These are phyloP conservation scores for Oscheius sp. DNA, from an alignment of 2,888 invertebrate species.

Conservation along the genomic window DNA sequence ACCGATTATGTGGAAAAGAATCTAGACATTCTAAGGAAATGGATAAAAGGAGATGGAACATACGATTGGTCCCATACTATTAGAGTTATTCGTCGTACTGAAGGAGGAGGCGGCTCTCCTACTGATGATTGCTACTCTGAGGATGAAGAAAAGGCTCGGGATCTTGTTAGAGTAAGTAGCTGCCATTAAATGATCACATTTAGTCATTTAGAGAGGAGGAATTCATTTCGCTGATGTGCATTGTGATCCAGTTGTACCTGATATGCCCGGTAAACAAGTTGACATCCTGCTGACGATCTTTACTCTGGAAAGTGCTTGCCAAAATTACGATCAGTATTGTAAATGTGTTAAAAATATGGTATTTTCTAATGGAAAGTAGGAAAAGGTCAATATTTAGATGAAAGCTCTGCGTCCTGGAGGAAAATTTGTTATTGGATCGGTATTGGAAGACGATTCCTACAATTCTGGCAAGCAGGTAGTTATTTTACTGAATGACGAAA, in stretches of 20 bases:
- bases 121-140: constrained; percentile 33
- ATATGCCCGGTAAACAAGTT: constrained; percentile 38
- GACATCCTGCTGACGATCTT: constrained; percentile 63
- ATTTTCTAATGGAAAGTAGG: background rate
- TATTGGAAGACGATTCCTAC: constrained; percentile 63
- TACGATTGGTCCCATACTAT: constrained; percentile 61
- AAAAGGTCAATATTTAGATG: constrained; percentile 39
- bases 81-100: constrained; percentile 56
- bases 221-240: constrained; percentile 62
- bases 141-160: constrained; percentile 51
- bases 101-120: constrained; percentile 43
- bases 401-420: constrained; percentile 57
- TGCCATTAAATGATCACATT: background rate
- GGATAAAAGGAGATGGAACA: constrained; percentile 35
- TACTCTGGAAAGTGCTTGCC: constrained; percentile 65
- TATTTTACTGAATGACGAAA: background rate
- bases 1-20: constrained; percentile 61
- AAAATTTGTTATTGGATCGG: constrained; percentile 61
- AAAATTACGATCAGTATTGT: constrained; percentile 57
- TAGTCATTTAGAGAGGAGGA: constrained; percentile 41
- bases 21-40: constrained; percentile 51
- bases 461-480: constrained; percentile 56
- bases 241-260: constrained; percentile 43
- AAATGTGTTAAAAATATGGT: constrained; percentile 59
- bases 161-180: constrained; percentile 23